Percentiles rank a stretch among this genome's conserved stretches.
Conservation (phyloP, 2,888 invertebrate genomes). For the Esperia sulphurella region DNA sequence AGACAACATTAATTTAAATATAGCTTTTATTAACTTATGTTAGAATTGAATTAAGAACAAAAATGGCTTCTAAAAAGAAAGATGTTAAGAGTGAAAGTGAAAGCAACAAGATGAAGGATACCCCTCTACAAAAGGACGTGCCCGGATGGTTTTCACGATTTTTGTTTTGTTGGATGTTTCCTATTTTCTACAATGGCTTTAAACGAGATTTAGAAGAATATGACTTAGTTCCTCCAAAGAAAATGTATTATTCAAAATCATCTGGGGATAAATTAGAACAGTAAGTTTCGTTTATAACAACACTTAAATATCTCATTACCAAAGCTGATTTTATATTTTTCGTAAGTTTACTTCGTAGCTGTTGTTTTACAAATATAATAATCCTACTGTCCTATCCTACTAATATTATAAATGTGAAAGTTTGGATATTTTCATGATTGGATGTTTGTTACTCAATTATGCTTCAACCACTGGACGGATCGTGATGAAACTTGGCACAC, state of each 20-base stretch:
- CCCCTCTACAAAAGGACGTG: slow-evolving; percentile 31
- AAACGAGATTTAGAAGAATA: slow-evolving; percentile 84
- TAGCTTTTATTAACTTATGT: no score
- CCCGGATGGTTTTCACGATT: slow-evolving; percentile 79
- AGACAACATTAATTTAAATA: no score
- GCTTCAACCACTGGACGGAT: no score
- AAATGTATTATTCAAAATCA: slow-evolving; percentile 82
- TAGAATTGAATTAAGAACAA: not conserved
- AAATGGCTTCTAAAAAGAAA: slow-evolving; percentile 18
- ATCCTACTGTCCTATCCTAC: no score
- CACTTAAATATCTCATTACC: no score
- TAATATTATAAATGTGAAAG: no score
- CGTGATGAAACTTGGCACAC: no score
- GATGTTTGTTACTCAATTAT: no score
- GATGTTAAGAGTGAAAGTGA: slow-evolving; percentile 18
- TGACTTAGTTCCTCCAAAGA: slow-evolving; percentile 86
- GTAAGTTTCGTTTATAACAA: slow-evolving; percentile 47
- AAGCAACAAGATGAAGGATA: slow-evolving; percentile 18
- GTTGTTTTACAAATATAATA: no score
- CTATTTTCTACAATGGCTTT: slow-evolving; percentile 87
- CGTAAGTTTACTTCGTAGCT: no score
- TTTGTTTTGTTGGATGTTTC: slow-evolving; percentile 87
- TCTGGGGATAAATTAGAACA: slow-evolving; percentile 84
- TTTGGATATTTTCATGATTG: no score
- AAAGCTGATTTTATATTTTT: no score